Evolutionary conservation across 2,888 invertebrate genomes (phyloP).

Genomic region (Amphipyra berbera): DNA sequence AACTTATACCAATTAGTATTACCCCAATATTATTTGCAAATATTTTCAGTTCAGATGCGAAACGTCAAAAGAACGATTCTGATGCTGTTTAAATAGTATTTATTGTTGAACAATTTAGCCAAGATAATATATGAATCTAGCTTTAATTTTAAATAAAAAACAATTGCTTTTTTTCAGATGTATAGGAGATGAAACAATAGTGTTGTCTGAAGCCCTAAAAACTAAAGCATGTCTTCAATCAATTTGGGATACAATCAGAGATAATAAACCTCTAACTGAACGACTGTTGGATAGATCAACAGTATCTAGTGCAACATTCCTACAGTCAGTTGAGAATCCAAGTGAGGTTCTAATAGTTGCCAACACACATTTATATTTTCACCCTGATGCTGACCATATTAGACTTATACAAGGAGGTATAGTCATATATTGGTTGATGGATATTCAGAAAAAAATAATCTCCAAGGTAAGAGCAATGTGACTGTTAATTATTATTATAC

Average conservation of each 20-base stretch:
- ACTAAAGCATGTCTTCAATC: slow-evolving; percentile 85
- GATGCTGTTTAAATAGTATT: too few species aligned
- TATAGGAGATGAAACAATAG: slow-evolving; percentile 86
- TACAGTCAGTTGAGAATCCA: slow-evolving; percentile 89
- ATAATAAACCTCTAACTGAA: slow-evolving; percentile 89
- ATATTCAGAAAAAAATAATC: slow-evolving; percentile 83
- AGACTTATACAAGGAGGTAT: slow-evolving; percentile 95
- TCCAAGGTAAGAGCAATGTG: slow-evolving; percentile 66
- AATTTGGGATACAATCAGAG: slow-evolving; percentile 91
- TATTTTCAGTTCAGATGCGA: too few species aligned
- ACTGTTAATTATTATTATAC: background rate
- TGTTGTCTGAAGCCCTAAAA: slow-evolving; percentile 90
- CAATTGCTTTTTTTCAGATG: slow-evolving; percentile 72
- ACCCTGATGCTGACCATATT: slow-evolving; percentile 97
- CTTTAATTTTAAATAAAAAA: background rate
- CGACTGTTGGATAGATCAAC: slow-evolving; percentile 92
- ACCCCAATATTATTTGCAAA: too few species aligned
- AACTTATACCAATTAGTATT: too few species aligned
- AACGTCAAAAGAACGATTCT: too few species aligned
- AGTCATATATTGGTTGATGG: slow-evolving; percentile 92
- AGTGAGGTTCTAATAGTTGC: slow-evolving; percentile 92
- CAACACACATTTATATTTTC: slow-evolving; percentile 98
- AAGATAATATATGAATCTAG: too few species aligned
- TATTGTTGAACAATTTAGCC: too few species aligned
- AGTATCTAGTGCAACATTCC: slow-evolving; percentile 90